Percentiles rank a stretch among this genome's conserved stretches.
Conservation (phyloP, 2,888 invertebrate species). For the Agonopterix heracliana region DNA sequence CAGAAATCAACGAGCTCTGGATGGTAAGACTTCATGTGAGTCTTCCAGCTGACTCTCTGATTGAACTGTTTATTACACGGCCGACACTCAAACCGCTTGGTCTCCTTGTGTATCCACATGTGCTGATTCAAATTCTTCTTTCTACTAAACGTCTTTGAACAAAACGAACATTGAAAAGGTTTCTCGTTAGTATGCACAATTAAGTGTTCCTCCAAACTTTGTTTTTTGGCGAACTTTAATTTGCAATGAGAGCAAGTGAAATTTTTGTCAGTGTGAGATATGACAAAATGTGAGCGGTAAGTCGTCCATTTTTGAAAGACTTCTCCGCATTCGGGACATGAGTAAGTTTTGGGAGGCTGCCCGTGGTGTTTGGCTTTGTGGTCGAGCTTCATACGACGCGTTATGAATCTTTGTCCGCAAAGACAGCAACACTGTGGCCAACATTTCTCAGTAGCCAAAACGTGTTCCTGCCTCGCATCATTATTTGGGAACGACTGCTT, state of each 20-base stretch:
- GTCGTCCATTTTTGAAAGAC: slow-evolving; percentile 22
- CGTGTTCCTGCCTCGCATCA: slow-evolving; percentile 39
- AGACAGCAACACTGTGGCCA: slow-evolving; percentile 31
- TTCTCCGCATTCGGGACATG: slow-evolving; percentile 35
- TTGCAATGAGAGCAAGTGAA: slow-evolving; percentile 26
- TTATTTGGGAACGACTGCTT: slow-evolving; percentile 30
- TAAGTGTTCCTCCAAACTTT: slow-evolving; percentile 45
- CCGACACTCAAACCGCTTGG: slow-evolving; percentile 30
- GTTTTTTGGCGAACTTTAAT: slow-evolving; percentile 44
- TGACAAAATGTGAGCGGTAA: slow-evolving; percentile 31
- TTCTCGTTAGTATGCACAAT: slow-evolving; percentile 51
- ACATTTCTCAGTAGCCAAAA: slow-evolving; percentile 25
- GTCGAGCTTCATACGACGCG: slow-evolving; percentile 26
- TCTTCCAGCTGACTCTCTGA: slow-evolving; percentile 43
- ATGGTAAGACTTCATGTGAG: slow-evolving; percentile 56
- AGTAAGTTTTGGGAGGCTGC: slow-evolving; percentile 19
- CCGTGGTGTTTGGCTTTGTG: slow-evolving; percentile 33
- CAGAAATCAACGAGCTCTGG: slow-evolving; percentile 34
- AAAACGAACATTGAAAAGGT: slow-evolving; percentile 45
- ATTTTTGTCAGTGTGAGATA: slow-evolving; percentile 29
- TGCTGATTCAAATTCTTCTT: slow-evolving; percentile 33
- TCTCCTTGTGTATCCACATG: slow-evolving; percentile 36
- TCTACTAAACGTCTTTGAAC: slow-evolving; percentile 37
- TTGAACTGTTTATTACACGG: slow-evolving; percentile 37
- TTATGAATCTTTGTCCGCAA: slow-evolving; percentile 33